These are phyloP conservation scores for Gobiocypris rarus DNA, from an alignment of 2,113 vertebrate genomes.

Conservation along the genomic window DNA sequence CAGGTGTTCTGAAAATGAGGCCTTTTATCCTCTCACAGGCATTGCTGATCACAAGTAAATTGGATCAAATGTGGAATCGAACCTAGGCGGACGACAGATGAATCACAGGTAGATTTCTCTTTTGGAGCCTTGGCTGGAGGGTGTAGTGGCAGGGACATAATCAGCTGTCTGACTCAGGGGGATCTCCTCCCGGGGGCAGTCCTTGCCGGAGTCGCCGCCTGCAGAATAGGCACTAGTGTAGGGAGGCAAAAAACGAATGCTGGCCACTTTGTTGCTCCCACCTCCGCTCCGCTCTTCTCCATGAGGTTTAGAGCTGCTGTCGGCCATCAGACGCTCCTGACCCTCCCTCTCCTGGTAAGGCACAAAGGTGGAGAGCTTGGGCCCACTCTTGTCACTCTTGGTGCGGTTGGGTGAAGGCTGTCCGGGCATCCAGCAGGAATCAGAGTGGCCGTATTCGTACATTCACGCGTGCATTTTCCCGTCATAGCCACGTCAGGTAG, in stretches of 20 bases:
- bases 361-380: constrained; percentile 99
- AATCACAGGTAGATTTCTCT: constrained; percentile 99
- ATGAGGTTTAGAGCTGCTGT: constrained; percentile 90
- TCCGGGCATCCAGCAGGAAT: constrained; percentile 98
- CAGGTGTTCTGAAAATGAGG: constrained; percentile 33
- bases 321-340: constrained; percentile 87
- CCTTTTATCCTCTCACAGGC: constrained; percentile 29
- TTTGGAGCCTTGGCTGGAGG: constrained; percentile 91
- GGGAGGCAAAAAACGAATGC: constrained; percentile 95
- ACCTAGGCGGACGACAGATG: constrained; percentile 14
- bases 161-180: constrained; percentile 95
- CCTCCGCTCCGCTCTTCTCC: constrained; percentile 85
- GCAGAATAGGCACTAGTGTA: constrained; percentile 97
- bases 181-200: constrained; percentile 95
- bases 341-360: constrained; percentile 98
- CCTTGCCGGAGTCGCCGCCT: constrained; percentile 90
- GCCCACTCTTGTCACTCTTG: constrained; percentile 84
- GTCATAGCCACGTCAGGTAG: constrained; percentile 98
- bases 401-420: constrained; percentile 89
- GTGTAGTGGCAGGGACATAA: constrained; percentile 87
- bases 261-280: constrained; percentile 88
- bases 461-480: constrained; percentile 95
- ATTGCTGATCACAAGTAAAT: constrained; percentile 32
- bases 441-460: constrained; percentile 96
- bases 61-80: constrained; percentile 42